A percentile compares a stretch with the other conserved stretches of the same genome.
These are phyloP conservation scores for Eleginops maclovinus DNA, from an alignment of 2,113 vertebrate species.

Conservation along the genomic window DNA sequence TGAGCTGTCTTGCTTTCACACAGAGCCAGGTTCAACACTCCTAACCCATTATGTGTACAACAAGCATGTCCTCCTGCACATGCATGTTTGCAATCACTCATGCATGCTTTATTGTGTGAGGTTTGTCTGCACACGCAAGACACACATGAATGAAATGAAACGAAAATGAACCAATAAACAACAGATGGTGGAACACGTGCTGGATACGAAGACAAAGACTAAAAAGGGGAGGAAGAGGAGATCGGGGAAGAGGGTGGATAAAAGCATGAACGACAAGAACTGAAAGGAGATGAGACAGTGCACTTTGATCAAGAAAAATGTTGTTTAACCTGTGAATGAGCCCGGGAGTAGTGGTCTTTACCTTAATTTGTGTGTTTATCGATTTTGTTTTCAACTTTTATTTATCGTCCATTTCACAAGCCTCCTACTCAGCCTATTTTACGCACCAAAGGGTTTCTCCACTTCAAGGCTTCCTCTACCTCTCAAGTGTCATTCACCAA, in stretches of 20 bases:
- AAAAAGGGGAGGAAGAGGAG: not conserved
- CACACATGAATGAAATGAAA: conserved; percentile 43
- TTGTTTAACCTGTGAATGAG: conserved; percentile 60
- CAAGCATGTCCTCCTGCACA: conserved; percentile 37
- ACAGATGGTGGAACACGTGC: conserved; percentile 52
- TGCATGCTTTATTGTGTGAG: conserved; percentile 10
- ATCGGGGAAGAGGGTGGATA: conserved; percentile 18
- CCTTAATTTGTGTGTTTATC: conserved; percentile 73
- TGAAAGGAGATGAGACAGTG: conserved; percentile 38
- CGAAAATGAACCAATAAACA: conserved; percentile 53
- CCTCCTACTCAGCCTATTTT: conserved; percentile 54
- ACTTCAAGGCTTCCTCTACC: conserved; percentile 42
- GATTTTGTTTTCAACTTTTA: conserved; percentile 70
- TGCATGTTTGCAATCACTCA: conserved; percentile 60
- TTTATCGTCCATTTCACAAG: conserved; percentile 53
- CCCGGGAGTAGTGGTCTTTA: conserved; percentile 54
- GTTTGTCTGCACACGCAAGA: conserved; percentile 17
- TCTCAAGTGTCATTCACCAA: conserved; percentile 37
- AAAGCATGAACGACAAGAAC: conserved; percentile 33
- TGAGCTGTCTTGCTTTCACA: conserved; percentile 38
- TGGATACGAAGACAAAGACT: conserved; percentile 15
- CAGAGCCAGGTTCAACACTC: conserved; percentile 12
- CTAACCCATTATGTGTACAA: conserved; percentile 5
- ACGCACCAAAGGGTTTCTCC: conserved; percentile 54
- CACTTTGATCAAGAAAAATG: conserved; percentile 64